A percentile compares a stretch with the other conserved stretches of the same genome.
These are phyloP conservation scores for Heliconius ethilla DNA, from an alignment of 2,888 invertebrate species.

Conservation along the genomic window DNA sequence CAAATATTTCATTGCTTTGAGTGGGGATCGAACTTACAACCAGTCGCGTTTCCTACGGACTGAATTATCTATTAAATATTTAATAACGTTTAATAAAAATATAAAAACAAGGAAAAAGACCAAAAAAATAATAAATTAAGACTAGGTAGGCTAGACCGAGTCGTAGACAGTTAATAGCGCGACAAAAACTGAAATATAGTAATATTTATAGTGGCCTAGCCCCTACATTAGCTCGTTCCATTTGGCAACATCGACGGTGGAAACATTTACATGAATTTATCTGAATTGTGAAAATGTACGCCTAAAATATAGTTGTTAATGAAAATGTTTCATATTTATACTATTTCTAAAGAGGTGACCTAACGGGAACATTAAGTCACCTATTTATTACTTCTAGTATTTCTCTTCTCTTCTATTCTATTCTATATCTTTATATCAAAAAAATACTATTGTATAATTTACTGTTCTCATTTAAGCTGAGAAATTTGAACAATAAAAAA, in stretches of 20 bases:
- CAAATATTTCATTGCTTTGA: too few relatives aligned
- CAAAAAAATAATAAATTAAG: neutral
- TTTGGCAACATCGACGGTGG: conserved; percentile 46
- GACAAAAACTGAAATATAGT: conserved; percentile 42
- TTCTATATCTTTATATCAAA: neutral
- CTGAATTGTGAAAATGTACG: conserved; percentile 40
- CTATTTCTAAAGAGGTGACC: too few relatives aligned
- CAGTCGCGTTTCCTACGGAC: too few relatives aligned
- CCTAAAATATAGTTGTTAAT: neutral
- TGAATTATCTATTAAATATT: too few relatives aligned
- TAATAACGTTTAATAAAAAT: too few relatives aligned
- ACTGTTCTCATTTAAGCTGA: neutral
- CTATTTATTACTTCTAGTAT: too few relatives aligned
- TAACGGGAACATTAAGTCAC: too few relatives aligned
- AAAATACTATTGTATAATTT: neutral
- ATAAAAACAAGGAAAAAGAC: neutral
- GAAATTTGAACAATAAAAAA: neutral
- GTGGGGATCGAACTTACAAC: too few relatives aligned
- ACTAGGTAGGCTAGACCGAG: neutral
- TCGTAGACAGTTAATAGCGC: conserved; percentile 31
- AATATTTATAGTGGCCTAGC: conserved; percentile 43
- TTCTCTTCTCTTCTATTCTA: too few relatives aligned
- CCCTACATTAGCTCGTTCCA: conserved; percentile 47
- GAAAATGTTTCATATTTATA: neutral
- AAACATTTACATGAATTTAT: conserved; percentile 45